phyloP scores from a whole-genome alignment of 2,113 vertebrate genomes.

The Ochotona curzoniae region DNA sequence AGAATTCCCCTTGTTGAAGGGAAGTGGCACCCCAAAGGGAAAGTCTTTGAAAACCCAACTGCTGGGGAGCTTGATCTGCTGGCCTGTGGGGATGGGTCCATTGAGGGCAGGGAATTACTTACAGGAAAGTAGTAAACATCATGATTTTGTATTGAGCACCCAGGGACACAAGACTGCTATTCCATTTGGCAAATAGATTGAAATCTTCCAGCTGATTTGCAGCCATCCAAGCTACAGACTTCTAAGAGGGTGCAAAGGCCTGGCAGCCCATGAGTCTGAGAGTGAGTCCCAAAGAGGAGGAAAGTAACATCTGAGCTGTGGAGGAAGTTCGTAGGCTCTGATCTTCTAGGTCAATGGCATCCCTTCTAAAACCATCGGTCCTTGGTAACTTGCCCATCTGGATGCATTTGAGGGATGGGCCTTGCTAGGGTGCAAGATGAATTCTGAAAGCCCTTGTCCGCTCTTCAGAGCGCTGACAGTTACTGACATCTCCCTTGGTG shows the following conservation, averaged over 20 bases:
- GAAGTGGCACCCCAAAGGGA: not conserved
- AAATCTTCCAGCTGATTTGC: conserved; percentile 71
- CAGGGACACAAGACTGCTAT: not conserved
- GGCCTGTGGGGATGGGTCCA: not conserved
- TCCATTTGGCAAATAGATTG: conserved; percentile 49
- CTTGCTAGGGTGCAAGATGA: not conserved
- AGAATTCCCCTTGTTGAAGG: not conserved
- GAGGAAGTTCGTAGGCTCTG: not conserved
- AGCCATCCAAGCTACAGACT: conserved; percentile 48
- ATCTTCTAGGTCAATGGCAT: conserved; percentile 23
- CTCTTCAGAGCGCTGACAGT: not conserved
- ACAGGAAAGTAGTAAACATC: not conserved
- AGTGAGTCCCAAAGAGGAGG: not conserved
- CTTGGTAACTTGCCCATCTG: not conserved
- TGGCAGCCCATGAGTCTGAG: conserved; percentile 4
- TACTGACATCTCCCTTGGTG: not conserved
- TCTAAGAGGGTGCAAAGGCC: conserved; percentile 42
- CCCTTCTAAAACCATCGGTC: not conserved
- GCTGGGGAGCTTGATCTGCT: not conserved
- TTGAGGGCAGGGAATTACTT: not conserved
- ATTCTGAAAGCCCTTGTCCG: not conserved
- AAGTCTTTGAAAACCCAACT: not conserved
- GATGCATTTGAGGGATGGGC: not conserved
- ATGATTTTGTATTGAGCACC: conserved; percentile 9
- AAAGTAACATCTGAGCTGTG: not conserved